Evolutionary conservation across 2,797 vertebrate species (phyloP), one percentile per base, ranked within the genome.

Genomic region (Tenualosa thibaudeaui): DNA sequence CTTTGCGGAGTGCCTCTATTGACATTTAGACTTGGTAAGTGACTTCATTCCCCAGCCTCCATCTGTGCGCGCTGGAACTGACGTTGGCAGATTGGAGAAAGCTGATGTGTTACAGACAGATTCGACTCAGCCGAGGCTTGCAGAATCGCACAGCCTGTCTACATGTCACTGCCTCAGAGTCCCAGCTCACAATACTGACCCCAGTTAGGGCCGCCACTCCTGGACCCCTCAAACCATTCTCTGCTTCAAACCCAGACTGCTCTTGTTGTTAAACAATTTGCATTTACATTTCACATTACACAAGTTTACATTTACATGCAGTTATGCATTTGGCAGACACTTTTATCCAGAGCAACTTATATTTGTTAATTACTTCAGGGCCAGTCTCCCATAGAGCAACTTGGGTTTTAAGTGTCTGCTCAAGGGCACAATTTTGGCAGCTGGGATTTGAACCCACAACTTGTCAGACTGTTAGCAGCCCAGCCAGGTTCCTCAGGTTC

Each of bases 11-110:
- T 10, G 26, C 13, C 65, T 31, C 31, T 71, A 31, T 71, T 71
- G 65, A 71, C 65, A 71, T 71, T 71, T 71, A 71, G 46, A 71
- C 65, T 71, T 71, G 65, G 31, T 81, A 49, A 81, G 81, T 49
- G 81, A 81, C 43, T 81, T 81, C 50, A 53, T 81, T 19, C 43
- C 24, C 65, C 31, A 71, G 65, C 31, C 65, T 71, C 65, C 65
- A 71, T 71, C 65, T 71, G 65, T 13, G 65, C 65, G 2, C 26
- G 10, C 65, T 71, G 65, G 65, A 71, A 40, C 26, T 40, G 65
- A 12, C 26, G 26, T 40, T 71, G 65, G 31, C 65, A 71, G 65
- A 71, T 37, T 71, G 65, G 65, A 40, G 46, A 71, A 31, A 10
- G 65, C 10, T 31, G 65, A 71, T 71, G 65, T 71, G 65, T 71